phyloP scores from a whole-genome alignment of 2,113 vertebrate genomes.

The Malaclemys terrapin region DNA sequence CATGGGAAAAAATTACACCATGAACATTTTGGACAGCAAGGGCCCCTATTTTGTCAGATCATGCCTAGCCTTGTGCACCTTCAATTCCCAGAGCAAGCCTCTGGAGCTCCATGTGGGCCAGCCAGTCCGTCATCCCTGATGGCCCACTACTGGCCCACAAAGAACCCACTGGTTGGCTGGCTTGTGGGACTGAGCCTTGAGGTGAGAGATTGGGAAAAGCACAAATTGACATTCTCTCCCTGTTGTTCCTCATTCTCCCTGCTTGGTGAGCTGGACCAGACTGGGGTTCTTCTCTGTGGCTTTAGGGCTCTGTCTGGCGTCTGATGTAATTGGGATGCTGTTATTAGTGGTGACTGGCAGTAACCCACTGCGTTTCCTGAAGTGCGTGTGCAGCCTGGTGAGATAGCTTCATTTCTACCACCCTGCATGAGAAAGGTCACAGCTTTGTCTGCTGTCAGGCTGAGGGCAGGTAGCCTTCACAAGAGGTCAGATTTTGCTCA shows the following conservation, averaged over 20 bases:
- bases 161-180: not conserved
- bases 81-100: not conserved
- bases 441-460: not conserved
- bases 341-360: not conserved
- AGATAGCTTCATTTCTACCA: not conserved
- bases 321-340: not conserved
- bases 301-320: not conserved
- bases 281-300: not conserved
- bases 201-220: not conserved
- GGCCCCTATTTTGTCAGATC: not conserved
- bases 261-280: not conserved
- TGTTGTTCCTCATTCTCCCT: not conserved
- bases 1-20: not conserved
- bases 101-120: not conserved
- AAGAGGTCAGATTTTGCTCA: not conserved
- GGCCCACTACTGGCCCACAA: not conserved
- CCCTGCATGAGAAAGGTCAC: not conserved
- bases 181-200: not conserved
- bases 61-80: not conserved
- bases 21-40: not conserved
- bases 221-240: not conserved
- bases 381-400: not conserved
- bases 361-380: not conserved
- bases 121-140: not conserved
- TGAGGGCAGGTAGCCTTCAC: not conserved